Conservation (phyloP, 2,113 vertebrate species). For the Agapornis roseicollis region DNA sequence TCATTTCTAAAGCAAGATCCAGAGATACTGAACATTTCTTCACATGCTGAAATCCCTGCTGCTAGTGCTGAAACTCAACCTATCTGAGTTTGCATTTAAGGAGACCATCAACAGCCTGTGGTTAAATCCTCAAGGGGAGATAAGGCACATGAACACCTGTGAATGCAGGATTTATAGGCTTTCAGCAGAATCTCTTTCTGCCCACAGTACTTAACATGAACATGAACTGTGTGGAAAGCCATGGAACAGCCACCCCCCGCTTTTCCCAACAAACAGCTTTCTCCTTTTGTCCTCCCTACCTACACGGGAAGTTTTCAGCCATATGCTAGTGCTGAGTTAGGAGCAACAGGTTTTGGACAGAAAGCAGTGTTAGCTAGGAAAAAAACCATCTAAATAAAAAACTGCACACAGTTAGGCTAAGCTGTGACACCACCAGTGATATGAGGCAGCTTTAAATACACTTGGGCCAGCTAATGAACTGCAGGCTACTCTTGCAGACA, state of each 20-base stretch:
- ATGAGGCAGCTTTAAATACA: not conserved
- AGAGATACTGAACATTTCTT: not conserved
- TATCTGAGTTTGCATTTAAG: not conserved
- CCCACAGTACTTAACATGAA: not conserved
- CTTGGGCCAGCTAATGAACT: not conserved
- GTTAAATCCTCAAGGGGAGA: not conserved
- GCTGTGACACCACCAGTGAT: not conserved
- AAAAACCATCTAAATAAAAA: not conserved
- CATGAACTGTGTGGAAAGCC: not conserved
- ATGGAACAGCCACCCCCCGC: not conserved
- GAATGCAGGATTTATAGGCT: not conserved
- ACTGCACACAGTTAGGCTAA: not conserved
- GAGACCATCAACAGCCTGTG: not conserved
- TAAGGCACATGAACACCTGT: constrained; percentile 5
- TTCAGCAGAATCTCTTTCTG: constrained; percentile 1
- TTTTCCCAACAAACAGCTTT: not conserved
- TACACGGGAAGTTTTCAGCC: not conserved
- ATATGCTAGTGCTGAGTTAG: not conserved
- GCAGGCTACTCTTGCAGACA: not conserved
- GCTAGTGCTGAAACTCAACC: not conserved
- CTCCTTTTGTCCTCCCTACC: not conserved
- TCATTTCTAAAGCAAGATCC: not conserved
- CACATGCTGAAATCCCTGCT: not conserved
- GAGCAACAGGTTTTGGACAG: not conserved
- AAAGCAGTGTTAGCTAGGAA: not conserved